Percentiles rank a stretch among this genome's conserved stretches.
Conservation (phyloP, 2,888 invertebrate genomes). For the Heliconius charithonia region DNA sequence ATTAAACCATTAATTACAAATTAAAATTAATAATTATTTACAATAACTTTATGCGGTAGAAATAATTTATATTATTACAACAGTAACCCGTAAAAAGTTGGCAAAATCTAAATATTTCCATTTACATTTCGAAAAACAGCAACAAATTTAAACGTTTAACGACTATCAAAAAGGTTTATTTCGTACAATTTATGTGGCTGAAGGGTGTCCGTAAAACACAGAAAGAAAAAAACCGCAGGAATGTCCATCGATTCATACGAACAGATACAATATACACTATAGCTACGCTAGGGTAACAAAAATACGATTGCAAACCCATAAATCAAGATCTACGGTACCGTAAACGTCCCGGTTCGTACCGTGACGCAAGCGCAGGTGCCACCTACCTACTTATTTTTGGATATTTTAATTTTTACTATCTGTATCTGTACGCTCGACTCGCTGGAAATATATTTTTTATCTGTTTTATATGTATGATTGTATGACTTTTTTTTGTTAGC, state of each 20-base stretch:
- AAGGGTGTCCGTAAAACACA: constrained; percentile 16
- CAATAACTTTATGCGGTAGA: too few species aligned
- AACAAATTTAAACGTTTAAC: too few species aligned
- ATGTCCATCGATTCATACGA: not conserved
- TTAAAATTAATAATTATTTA: too few species aligned
- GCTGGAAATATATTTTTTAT: constrained; percentile 19
- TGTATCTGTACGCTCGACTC: constrained; percentile 4
- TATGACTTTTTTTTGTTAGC: not conserved
- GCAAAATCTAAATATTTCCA: too few species aligned
- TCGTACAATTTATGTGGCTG: too few species aligned
- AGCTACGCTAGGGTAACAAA: constrained; percentile 35
- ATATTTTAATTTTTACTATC: constrained; percentile 34
- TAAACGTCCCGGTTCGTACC: constrained; percentile 38
- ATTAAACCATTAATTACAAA: too few species aligned
- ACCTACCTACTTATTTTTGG: constrained; percentile 41
- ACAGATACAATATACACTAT: not conserved
- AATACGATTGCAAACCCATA: constrained; percentile 43
- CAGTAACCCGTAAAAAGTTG: too few species aligned
- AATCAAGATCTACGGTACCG: constrained; percentile 41
- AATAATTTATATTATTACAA: too few species aligned
- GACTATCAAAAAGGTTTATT: too few species aligned
- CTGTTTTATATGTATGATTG: constrained; percentile 2
- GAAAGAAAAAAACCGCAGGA: constrained; percentile 9
- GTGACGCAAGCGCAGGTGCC: constrained; percentile 43
- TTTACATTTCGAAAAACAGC: too few species aligned